Conservation (phyloP, 2,113 vertebrate species). For the Fregata magnificens region DNA sequence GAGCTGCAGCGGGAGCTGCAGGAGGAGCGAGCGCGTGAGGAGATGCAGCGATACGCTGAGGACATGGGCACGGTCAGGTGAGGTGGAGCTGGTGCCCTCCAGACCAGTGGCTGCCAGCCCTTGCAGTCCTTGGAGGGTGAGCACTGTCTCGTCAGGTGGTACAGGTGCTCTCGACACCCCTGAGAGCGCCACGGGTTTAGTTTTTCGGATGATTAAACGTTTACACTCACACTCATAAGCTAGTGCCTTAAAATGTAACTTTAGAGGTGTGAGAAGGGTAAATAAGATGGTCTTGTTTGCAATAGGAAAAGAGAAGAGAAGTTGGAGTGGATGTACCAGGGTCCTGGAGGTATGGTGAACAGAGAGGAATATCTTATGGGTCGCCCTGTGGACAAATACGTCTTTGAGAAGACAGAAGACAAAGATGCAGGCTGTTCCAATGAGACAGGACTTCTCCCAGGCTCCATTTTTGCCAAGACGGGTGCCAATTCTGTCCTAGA, state of each 20-base stretch:
- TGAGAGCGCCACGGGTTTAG: fast-evolving
- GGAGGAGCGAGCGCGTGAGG: slow-evolving; percentile 90
- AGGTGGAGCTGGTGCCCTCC: background rate
- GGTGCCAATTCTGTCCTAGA: slow-evolving; percentile 86
- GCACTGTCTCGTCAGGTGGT: fast-evolving
- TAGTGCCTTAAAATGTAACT: background rate
- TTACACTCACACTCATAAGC: fast-evolving
- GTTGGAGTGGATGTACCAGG: slow-evolving; percentile 99
- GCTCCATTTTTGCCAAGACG: slow-evolving; percentile 85
- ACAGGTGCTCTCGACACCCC: fast-evolving
- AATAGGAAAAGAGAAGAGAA: slow-evolving; percentile 92
- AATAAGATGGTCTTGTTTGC: background rate
- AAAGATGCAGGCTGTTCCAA: slow-evolving; percentile 84
- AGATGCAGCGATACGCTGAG: slow-evolving; percentile 91
- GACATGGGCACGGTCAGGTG: slow-evolving; percentile 89
- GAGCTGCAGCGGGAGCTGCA: slow-evolving; percentile 95
- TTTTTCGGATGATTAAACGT: fast-evolving
- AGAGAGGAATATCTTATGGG: slow-evolving; percentile 95
- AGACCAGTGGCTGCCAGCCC: fast-evolving
- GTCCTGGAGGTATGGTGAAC: slow-evolving; percentile 89
- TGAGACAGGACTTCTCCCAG: slow-evolving; percentile 90
- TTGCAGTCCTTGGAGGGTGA: fast-evolving
- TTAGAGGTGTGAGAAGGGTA: background rate
- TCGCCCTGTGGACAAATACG: slow-evolving; percentile 91
- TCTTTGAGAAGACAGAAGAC: slow-evolving; percentile 88